Percentiles rank a stretch among this genome's conserved stretches.
phyloP scores from a whole-genome alignment of 2,797 vertebrate species.

The Eleutherodactylus coqui region DNA sequence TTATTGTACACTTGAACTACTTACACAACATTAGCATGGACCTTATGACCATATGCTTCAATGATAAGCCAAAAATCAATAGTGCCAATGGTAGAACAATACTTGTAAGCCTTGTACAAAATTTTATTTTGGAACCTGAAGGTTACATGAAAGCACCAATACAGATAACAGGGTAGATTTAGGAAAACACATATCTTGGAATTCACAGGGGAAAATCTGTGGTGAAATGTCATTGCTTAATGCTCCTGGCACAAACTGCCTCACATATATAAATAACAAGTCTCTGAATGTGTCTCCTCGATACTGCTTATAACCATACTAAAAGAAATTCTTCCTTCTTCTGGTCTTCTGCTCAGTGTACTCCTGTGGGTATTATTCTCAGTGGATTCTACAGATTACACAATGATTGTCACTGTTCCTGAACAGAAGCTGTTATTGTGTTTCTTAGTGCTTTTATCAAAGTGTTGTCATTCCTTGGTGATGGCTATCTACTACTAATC shows the following conservation, averaged over 20 bases:
- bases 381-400: constrained; percentile 14
- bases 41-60: too few relatives aligned
- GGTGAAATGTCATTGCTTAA: neutral
- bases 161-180: neutral
- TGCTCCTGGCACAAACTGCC: neutral
- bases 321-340: neutral
- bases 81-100: neutral
- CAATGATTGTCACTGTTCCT: constrained; percentile 4
- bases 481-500: constrained; percentile 20
- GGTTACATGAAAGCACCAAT: neutral
- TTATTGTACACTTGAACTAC: too few relatives aligned
- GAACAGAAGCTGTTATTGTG: constrained; percentile 23
- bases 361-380: neutral
- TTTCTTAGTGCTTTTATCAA: constrained; percentile 10
- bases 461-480: constrained; percentile 9
- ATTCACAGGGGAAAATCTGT: constrained; percentile 1
- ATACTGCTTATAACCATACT: neutral
- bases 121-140: neutral
- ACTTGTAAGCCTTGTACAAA: neutral
- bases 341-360: neutral
- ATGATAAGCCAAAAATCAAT: too few relatives aligned
- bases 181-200: neutral
- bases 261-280: neutral
- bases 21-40: too few relatives aligned
- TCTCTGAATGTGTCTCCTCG: neutral